Evolutionary conservation across 2,888 invertebrate genomes (phyloP), one percentile per base, ranked within the genome.

Genomic region (Drosophila flavopinicola): DNA sequence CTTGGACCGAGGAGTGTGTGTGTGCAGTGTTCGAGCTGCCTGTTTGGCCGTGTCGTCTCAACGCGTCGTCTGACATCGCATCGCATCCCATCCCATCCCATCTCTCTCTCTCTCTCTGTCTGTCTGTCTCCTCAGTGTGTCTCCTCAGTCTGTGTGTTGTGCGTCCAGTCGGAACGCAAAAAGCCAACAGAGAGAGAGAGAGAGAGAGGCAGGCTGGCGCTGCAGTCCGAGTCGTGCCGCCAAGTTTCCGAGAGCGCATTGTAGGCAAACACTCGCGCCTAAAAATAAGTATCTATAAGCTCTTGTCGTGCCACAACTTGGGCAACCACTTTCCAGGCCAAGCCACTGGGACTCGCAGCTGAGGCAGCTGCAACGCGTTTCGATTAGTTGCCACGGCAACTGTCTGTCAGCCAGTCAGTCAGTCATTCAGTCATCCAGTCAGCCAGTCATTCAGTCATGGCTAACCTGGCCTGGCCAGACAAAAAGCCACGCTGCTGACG

Each of bases 261-360:
- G 80, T 84, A 67, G 85, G 79, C 65, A 86, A 76, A 86, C 77
- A 86, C 87, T 86, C 80, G 87, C 80, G 80, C 85, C 73, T 86
- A 80, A 80, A 86, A 80, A 80, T 86, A 80, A 60, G 44, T 44
- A 58, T 84, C 85, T 78, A 69, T 73, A 84, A 84, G 87, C 85
- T 80, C 71, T 63, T 48, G 67, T 67, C 71, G 79, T 59, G 73
- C 68, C 57, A 66, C 66, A 78, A 85, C 75, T 85, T 82, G 78
- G 85, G 70, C 78, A 78, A 78, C 84, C 77, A 79, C 77, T 80
- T 80, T 84, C 66, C 66, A 47, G 57, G 42, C 72, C 72, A 45
- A 56, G 17, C 66, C 59, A 49, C 41, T 49, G 60, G 25, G 20
- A 20, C 20, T 20, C 20, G 20, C 20, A 20, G 20, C 4, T 73